These are phyloP conservation scores for Cyphotilapia sp. DNA, from an alignment of 2,113 vertebrate genomes.

Conservation along the genomic window DNA sequence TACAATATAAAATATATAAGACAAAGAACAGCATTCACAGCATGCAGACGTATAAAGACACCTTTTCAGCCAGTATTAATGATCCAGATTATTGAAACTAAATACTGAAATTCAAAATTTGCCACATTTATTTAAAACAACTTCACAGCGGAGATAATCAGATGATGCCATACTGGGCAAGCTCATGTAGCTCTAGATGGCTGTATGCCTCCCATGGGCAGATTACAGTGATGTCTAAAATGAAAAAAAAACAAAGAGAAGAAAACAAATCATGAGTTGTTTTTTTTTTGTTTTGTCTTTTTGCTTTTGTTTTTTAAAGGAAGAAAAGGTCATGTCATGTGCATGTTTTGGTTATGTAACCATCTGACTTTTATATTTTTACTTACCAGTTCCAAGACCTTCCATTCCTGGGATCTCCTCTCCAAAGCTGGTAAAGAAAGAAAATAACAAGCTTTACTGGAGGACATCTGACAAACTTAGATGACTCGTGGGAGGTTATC, in stretches of 20 bases:
- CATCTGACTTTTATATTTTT: not conserved
- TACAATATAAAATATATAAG: not conserved
- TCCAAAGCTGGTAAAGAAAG: slow-evolving; percentile 74
- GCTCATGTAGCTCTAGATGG: slow-evolving; percentile 87
- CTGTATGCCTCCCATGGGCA: slow-evolving; percentile 92
- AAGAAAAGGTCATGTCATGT: not conserved
- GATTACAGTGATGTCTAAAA: slow-evolving; percentile 84
- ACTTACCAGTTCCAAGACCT: slow-evolving; percentile 80
- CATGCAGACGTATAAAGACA: not conserved
- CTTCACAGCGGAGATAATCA: slow-evolving; percentile 38
- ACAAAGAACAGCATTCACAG: not conserved
- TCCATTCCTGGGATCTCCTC: slow-evolving; percentile 91
- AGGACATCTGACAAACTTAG: not conserved
- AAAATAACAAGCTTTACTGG: not conserved
- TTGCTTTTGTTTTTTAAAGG: not conserved
- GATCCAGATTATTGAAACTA: not conserved
- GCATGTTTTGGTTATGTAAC: not conserved
- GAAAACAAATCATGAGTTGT: not conserved
- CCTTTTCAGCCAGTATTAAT: not conserved
- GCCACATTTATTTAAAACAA: not conserved
- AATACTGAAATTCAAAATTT: not conserved
- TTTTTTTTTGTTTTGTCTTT: fast-evolving
- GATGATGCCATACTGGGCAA: slow-evolving; percentile 87
- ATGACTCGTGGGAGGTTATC: not conserved
- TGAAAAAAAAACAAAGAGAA: not conserved